Percentiles rank a stretch among this genome's conserved stretches.
These are phyloP conservation scores for Glyptemys insculpta DNA, from an alignment of 2,797 vertebrate species.

Conservation along the genomic window DNA sequence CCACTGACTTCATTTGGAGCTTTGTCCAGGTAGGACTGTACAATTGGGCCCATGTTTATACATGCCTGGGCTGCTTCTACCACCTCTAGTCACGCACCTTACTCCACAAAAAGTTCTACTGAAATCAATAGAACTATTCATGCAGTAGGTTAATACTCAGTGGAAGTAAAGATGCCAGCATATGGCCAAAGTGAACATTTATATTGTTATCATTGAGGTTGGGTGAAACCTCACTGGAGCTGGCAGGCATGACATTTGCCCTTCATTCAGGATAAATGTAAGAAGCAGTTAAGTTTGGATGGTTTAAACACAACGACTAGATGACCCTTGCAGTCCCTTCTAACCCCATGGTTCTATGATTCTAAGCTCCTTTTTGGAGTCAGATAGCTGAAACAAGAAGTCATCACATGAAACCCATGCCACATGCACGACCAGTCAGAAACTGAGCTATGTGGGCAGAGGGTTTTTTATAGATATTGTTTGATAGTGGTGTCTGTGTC, in stretches of 20 bases:
- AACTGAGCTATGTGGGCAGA: neutral
- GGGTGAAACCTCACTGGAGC: neutral
- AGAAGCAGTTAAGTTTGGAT: neutral
- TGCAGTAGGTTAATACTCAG: neutral
- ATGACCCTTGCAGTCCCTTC: neutral
- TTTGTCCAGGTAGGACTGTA: neutral
- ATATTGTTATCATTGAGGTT: neutral
- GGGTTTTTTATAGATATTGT: neutral
- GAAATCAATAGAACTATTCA: neutral
- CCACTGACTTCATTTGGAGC: neutral
- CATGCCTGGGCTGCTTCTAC: neutral
- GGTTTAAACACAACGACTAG: neutral
- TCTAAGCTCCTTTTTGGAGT: neutral
- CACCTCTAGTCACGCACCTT: neutral
- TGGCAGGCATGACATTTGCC: neutral
- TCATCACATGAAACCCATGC: neutral
- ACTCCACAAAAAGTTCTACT: neutral
- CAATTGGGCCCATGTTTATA: neutral
- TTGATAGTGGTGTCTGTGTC: neutral
- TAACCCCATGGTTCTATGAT: neutral
- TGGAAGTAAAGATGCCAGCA: neutral
- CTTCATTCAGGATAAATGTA: neutral
- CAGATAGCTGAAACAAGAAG: neutral
- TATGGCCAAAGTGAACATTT: neutral
- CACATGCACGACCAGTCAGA: neutral